Conservation (phyloP, 2,888 invertebrate species). For the Teinopalpus imperialis region DNA sequence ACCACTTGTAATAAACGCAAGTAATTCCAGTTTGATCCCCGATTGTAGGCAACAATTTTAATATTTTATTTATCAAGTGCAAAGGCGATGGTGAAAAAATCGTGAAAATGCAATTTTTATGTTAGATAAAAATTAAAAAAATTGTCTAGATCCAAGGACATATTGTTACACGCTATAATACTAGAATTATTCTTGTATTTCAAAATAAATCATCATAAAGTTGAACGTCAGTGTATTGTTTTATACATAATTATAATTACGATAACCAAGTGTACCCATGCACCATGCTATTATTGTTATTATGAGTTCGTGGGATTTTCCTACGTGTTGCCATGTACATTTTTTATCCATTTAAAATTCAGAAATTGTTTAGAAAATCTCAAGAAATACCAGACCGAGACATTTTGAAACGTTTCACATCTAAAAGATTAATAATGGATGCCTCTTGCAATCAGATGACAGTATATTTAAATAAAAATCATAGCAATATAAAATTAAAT, state of each 20-base stretch:
- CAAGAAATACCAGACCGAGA: constrained; percentile 9
- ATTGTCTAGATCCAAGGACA: too few species aligned
- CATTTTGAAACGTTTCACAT: constrained; percentile 13
- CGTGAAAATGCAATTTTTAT: too few species aligned
- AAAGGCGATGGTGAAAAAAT: too few species aligned
- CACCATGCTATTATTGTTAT: background rate
- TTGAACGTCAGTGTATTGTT: constrained; percentile 2
- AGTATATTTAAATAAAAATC: too few species aligned
- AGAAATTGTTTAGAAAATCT: constrained; percentile 4
- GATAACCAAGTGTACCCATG: background rate
- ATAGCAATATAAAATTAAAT: constrained; percentile 15
- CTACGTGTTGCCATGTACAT: constrained; percentile 1
- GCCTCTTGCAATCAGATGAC: constrained; percentile 6
- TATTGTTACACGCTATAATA: too few species aligned
- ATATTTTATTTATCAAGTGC: too few species aligned
- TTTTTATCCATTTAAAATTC: background rate
- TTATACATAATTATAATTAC: constrained; percentile 19
- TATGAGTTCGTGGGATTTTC: constrained; percentile 20
- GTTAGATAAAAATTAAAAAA: too few species aligned
- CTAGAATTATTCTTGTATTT: too few species aligned
- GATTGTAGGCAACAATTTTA: too few species aligned
- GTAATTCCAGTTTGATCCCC: too few species aligned
- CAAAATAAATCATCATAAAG: too few species aligned
- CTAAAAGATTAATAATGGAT: constrained; percentile 1
- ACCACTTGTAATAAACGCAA: too few species aligned